A percentile compares a stretch with the other conserved stretches of the same genome.
These are phyloP conservation scores for Odontamblyopus lacepedii DNA, from an alignment of 2,797 vertebrate genomes.

Conservation along the genomic window DNA sequence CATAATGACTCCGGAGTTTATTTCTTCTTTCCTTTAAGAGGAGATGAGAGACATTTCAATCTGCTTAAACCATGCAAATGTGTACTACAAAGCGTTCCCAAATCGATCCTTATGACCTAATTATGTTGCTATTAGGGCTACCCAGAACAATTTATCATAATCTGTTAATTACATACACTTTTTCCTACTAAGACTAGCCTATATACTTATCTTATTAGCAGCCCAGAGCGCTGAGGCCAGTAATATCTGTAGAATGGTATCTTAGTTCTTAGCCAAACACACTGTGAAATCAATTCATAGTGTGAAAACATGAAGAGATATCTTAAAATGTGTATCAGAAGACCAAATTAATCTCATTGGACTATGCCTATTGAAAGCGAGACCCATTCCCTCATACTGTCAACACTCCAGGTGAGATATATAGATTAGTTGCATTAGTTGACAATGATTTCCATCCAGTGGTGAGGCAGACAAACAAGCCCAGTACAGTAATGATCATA, in stretches of 20 bases:
- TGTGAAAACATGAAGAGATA: background rate
- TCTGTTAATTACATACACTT: slow-evolving; percentile 30
- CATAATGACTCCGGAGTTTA: background rate
- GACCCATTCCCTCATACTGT: slow-evolving; percentile 40
- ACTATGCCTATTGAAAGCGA: background rate
- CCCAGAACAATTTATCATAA: slow-evolving; percentile 31
- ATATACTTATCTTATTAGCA: slow-evolving; percentile 11
- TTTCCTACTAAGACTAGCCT: slow-evolving; percentile 29
- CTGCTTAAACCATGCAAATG: background rate
- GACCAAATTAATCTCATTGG: too few species aligned
- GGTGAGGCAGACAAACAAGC: background rate
- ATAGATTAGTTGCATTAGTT: slow-evolving; percentile 8
- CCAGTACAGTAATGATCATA: slow-evolving; percentile 17
- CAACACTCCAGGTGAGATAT: slow-evolving; percentile 12
- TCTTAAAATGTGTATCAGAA: background rate
- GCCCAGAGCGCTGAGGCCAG: slow-evolving; percentile 35
- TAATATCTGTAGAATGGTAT: slow-evolving; percentile 25
- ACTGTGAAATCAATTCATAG: slow-evolving; percentile 5
- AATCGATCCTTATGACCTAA: slow-evolving; percentile 32
- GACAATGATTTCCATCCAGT: slow-evolving; percentile 14
- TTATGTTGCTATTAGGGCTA: slow-evolving; percentile 20
- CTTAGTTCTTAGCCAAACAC: slow-evolving; percentile 11
- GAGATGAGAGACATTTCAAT: too few species aligned
- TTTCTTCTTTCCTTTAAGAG: background rate
- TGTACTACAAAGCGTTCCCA: slow-evolving; percentile 1